A percentile compares a stretch with the other conserved stretches of the same genome.
Conservation (phyloP, 1,140 invertebrate species). For the Mamestra configurata region DNA sequence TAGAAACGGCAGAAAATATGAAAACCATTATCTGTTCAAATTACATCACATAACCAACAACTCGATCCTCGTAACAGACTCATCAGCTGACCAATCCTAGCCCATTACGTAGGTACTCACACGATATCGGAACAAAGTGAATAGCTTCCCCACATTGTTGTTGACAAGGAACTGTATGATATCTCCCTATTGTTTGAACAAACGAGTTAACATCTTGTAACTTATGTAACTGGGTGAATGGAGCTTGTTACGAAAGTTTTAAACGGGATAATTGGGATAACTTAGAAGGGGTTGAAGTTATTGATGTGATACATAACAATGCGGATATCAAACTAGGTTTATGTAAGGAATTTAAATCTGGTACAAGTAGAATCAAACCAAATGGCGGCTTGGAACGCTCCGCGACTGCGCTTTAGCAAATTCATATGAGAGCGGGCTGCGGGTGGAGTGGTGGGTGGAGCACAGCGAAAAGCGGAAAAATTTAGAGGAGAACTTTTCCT, state of each 20-base stretch:
- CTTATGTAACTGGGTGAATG: constrained; percentile 20
- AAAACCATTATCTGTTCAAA: background rate
- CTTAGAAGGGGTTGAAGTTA: background rate
- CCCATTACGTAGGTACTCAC: background rate
- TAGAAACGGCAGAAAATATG: background rate
- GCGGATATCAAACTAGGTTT: background rate
- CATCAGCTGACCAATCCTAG: background rate
- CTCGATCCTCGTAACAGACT: background rate
- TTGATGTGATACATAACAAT: background rate
- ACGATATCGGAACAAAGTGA: constrained; percentile 9
- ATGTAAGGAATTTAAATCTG: too few species aligned
- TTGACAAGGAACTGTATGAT: constrained; percentile 27
- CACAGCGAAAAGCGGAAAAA: too few species aligned
- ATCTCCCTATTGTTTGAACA: constrained; percentile 35
- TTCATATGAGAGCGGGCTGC: too few species aligned
- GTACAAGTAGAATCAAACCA: too few species aligned
- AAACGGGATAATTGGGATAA: background rate
- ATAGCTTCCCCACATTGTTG: constrained; percentile 38
- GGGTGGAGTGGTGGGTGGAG: too few species aligned
- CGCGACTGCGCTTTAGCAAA: too few species aligned
- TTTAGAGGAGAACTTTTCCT: too few species aligned
- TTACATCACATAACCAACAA: background rate
- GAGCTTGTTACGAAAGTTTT: constrained; percentile 30
- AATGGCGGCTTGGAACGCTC: too few species aligned
- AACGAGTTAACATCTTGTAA: constrained; percentile 33